A percentile compares a stretch with the other conserved stretches of the same genome.
Evolutionary conservation across 2,113 vertebrate genomes (phyloP).

Genomic region (Gadus macrocephalus): DNA sequence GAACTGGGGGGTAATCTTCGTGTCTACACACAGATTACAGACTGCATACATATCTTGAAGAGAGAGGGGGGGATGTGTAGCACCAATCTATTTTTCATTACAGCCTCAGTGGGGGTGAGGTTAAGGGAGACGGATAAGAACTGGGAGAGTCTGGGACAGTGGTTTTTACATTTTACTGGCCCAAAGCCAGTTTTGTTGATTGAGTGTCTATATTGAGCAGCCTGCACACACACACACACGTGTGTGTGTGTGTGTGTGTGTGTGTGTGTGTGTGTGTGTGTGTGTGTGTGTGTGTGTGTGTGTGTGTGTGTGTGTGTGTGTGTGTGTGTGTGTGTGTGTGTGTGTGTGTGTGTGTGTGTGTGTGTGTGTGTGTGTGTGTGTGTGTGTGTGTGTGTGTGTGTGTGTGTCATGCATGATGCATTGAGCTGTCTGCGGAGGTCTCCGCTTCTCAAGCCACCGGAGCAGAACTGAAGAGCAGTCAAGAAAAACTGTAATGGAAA

Average conservation of each 20-base stretch:
- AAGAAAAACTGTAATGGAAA: too few species aligned
- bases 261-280: slow-evolving; percentile 2
- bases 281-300: background rate
- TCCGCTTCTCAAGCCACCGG: too few species aligned
- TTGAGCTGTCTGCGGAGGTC: slow-evolving; percentile 10
- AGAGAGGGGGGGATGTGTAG: slow-evolving; percentile 29
- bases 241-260: background rate
- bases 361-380: slow-evolving; percentile 2
- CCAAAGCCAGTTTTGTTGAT: too few species aligned
- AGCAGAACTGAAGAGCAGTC: too few species aligned
- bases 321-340: slow-evolving; percentile 5
- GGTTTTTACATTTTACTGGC: too few species aligned
- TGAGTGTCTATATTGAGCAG: background rate
- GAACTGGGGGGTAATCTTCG: background rate
- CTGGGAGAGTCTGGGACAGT: too few species aligned
- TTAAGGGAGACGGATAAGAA: too few species aligned
- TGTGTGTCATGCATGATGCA: slow-evolving; percentile 17
- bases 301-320: slow-evolving; percentile 1
- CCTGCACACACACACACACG: too few species aligned
- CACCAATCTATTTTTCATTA: slow-evolving; percentile 51
- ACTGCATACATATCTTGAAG: slow-evolving; percentile 10
- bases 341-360: slow-evolving; percentile 3
- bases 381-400: slow-evolving; percentile 4
- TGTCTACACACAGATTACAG: background rate
- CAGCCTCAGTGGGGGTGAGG: background rate